These are phyloP conservation scores for Trematomus bernacchii DNA, from an alignment of 2,797 vertebrate species.

Conservation along the genomic window DNA sequence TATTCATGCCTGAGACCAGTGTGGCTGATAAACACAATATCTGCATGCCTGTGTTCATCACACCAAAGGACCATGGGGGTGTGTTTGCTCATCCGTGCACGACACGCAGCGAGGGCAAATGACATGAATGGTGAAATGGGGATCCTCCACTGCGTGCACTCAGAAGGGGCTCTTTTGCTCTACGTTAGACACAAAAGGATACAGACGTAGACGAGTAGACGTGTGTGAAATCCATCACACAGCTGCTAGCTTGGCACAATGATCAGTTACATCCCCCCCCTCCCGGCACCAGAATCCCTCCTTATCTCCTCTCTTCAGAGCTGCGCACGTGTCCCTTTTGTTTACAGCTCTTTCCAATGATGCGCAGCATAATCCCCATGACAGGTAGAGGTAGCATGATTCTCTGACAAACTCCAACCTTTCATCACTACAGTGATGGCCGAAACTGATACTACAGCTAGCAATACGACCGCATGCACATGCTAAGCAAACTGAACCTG, in stretches of 20 bases:
- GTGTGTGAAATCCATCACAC: conserved; percentile 73
- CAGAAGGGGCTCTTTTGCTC: conserved; percentile 42
- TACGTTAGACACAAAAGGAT: conserved; percentile 60
- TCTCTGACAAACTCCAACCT: conserved; percentile 23
- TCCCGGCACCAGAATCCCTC: conserved; percentile 38
- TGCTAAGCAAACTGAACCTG: background rate
- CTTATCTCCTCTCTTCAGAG: conserved; percentile 74
- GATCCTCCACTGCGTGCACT: conserved; percentile 42
- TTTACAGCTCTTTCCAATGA: conserved; percentile 61
- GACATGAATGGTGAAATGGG: conserved; percentile 52
- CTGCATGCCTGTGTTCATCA: conserved; percentile 56
- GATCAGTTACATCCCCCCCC: conserved; percentile 39
- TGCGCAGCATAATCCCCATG: conserved; percentile 51
- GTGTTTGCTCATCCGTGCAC: conserved; percentile 60
- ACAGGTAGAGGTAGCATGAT: conserved; percentile 63
- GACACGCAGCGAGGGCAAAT: conserved; percentile 50
- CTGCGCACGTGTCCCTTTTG: conserved; percentile 60
- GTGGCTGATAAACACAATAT: conserved; percentile 50
- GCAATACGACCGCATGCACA: background rate
- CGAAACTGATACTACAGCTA: conserved; percentile 20
- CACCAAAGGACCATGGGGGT: conserved; percentile 44
- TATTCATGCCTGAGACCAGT: conserved; percentile 36
- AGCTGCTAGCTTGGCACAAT: conserved; percentile 63
- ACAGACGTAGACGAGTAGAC: conserved; percentile 50
- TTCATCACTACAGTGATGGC: conserved; percentile 37